phyloP scores from a whole-genome alignment of 2,113 vertebrate species.

The Ctenomys sociabilis region DNA sequence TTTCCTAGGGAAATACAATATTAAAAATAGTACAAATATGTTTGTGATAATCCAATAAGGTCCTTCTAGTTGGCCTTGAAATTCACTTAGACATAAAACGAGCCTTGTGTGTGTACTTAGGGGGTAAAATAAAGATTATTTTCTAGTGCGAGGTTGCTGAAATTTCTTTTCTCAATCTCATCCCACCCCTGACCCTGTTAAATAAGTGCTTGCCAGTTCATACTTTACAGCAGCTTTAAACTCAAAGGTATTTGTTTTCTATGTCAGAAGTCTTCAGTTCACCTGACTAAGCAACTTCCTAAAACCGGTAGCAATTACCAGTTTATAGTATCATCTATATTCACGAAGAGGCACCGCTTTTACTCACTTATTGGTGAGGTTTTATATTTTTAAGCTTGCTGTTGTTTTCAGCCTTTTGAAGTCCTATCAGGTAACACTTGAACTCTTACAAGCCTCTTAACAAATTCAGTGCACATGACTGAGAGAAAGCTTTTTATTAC shows the following conservation, averaged over 20 bases:
- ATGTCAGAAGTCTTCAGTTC: neutral
- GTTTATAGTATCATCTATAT: neutral
- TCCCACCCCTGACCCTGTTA: no score
- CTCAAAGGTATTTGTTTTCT: neutral
- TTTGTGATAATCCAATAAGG: neutral
- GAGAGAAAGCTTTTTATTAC: neutral
- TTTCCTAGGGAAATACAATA: neutral
- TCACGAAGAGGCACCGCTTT: neutral
- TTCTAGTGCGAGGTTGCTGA: neutral
- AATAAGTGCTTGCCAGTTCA: neutral
- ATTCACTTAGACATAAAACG: neutral
- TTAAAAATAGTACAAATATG: neutral
- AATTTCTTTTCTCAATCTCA: neutral
- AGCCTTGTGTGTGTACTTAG: neutral
- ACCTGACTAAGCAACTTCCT: neutral
- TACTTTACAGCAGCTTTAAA: neutral
- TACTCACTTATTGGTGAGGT: neutral
- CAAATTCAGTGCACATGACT: neutral
- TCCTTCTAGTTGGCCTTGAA: neutral
- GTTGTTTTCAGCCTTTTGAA: slow-evolving; percentile 16
- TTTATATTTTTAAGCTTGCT: neutral
- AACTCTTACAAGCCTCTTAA: neutral
- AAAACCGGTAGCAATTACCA: neutral
- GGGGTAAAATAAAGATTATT: neutral
- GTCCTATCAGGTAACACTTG: neutral